Conservation (phyloP, 2,888 invertebrate genomes). For the Amphipyra tragopoginis region DNA sequence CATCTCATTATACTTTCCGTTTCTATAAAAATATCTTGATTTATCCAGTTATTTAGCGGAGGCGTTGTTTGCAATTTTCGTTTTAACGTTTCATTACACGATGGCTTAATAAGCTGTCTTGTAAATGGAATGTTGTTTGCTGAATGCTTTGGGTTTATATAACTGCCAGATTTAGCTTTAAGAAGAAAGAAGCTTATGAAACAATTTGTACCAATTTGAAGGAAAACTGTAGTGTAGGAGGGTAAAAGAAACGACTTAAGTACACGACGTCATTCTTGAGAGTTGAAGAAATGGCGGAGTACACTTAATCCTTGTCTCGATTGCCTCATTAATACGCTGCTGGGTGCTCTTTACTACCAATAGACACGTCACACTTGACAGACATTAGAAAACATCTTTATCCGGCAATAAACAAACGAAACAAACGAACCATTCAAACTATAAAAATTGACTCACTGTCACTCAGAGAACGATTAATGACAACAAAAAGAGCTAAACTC, state of each 20-base stretch:
- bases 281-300: conserved; percentile 25
- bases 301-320: conserved; percentile 44
- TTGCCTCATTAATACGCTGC: conserved; percentile 50
- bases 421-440: conserved; percentile 52
- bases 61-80: conserved; percentile 59
- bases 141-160: conserved; percentile 32
- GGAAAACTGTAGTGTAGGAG: conserved; percentile 6
- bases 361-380: conserved; percentile 53
- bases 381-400: conserved; percentile 58
- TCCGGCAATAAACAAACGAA: conserved; percentile 51
- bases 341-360: conserved; percentile 36
- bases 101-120: conserved; percentile 46
- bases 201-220: conserved; percentile 27
- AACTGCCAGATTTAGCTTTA: conserved; percentile 31
- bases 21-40: conserved; percentile 71
- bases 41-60: conserved; percentile 64
- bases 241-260: conserved; percentile 26
- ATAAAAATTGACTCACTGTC: conserved; percentile 64
- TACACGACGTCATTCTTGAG: conserved; percentile 29
- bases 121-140: conserved; percentile 39
- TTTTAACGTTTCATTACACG: conserved; percentile 64
- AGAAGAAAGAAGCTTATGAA: conserved; percentile 12
- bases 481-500: conserved; percentile 78
- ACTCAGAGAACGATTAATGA: conserved; percentile 66
- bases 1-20: conserved; percentile 71